Conservation (phyloP, 2,888 invertebrate species). For the Xestia xanthographa region DNA sequence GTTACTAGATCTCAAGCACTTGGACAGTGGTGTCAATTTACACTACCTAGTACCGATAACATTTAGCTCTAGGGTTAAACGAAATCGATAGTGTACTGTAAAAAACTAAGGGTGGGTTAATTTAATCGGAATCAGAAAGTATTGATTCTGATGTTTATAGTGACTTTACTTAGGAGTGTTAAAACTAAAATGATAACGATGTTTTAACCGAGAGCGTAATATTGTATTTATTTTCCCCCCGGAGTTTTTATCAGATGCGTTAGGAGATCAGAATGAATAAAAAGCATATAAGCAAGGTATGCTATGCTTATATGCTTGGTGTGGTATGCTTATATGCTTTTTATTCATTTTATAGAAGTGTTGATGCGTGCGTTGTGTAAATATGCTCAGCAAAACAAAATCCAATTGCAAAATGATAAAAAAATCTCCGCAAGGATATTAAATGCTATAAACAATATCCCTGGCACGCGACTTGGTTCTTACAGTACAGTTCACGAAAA, state of each 20-base stretch:
- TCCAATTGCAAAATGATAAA: not conserved
- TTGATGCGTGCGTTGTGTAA: not conserved
- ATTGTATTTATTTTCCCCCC: not conserved
- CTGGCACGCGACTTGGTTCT: slow-evolving; percentile 4
- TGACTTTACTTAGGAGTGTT: not conserved
- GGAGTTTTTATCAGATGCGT: not conserved
- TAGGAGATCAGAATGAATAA: too few relatives aligned
- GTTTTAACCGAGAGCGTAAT: not conserved
- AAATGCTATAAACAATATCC: slow-evolving; percentile 26
- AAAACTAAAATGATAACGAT: not conserved
- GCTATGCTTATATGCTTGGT: too few relatives aligned
- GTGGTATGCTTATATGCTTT: too few relatives aligned
- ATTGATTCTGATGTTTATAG: not conserved
- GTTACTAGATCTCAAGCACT: not conserved
- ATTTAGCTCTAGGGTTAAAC: not conserved
- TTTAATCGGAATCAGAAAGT: not conserved
- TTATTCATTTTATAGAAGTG: not conserved
- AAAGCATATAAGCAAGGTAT: too few relatives aligned
- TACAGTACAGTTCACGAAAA: not conserved
- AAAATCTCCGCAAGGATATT: slow-evolving; percentile 15
- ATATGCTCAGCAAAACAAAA: not conserved
- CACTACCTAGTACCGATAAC: not conserved
- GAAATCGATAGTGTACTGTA: not conserved
- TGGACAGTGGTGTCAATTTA: not conserved
- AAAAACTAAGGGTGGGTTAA: not conserved